phyloP scores from a whole-genome alignment of 2,113 vertebrate genomes.

The Microtus ochrogaster region DNA sequence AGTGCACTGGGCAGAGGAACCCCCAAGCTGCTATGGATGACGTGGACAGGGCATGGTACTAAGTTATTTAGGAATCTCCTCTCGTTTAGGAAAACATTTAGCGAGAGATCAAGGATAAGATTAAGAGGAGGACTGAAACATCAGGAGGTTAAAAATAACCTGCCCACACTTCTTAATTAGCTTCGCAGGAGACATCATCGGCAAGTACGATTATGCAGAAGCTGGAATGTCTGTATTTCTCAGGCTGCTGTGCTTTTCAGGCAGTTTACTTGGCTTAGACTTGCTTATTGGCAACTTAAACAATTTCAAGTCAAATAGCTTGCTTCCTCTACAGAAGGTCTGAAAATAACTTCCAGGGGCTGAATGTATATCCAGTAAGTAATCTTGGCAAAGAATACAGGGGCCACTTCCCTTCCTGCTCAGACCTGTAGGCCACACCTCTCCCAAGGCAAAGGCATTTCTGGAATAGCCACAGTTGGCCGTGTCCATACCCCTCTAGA shows the following conservation, averaged over 20 bases:
- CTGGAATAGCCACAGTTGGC: slow-evolving; percentile 74
- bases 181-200: slow-evolving; percentile 77
- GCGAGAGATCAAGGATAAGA: neutral
- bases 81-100: slow-evolving; percentile 61
- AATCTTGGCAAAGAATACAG: slow-evolving; percentile 61
- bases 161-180: slow-evolving; percentile 76
- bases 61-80: slow-evolving; percentile 61
- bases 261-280: slow-evolving; percentile 77
- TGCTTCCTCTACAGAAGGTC: slow-evolving; percentile 61
- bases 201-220: slow-evolving; percentile 80
- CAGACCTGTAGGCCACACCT: neutral
- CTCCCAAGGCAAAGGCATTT: slow-evolving; percentile 73
- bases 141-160: slow-evolving; percentile 67
- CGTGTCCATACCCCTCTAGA: slow-evolving; percentile 59
- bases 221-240: slow-evolving; percentile 73
- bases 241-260: slow-evolving; percentile 71
- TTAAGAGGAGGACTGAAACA: slow-evolving; percentile 61
- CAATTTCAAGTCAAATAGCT: slow-evolving; percentile 81
- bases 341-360: slow-evolving; percentile 25
- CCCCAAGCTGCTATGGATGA: neutral
- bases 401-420: slow-evolving; percentile 21
- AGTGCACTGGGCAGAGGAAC: neutral
- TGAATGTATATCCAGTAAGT: slow-evolving; percentile 4
- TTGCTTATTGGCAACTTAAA: slow-evolving; percentile 80
- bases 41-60: neutral